Evolutionary conservation across 2,113 vertebrate genomes (phyloP).

Genomic region (Vireo altiloquus): DNA sequence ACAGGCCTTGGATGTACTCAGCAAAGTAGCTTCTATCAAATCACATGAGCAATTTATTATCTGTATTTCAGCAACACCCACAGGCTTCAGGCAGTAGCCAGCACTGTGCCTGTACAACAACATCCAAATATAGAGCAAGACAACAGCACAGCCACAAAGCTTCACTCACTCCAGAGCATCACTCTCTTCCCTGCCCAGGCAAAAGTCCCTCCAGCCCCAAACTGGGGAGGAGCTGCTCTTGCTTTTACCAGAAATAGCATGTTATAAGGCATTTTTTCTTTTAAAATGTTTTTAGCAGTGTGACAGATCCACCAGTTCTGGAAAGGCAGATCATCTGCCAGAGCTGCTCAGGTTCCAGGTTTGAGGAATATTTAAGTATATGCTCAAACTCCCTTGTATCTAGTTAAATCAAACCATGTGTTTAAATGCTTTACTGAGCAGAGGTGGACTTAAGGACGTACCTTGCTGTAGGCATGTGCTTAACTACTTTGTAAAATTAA

Average conservation of each 20-base stretch:
- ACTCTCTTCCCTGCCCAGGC: background rate
- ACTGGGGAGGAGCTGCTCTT: background rate
- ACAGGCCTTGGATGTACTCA: background rate
- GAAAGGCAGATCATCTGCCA: background rate
- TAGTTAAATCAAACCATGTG: background rate
- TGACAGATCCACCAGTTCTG: background rate
- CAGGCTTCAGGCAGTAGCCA: background rate
- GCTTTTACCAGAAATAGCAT: background rate
- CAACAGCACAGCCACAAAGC: background rate
- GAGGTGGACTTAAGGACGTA: conserved; percentile 21
- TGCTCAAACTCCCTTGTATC: background rate
- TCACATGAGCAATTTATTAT: background rate
- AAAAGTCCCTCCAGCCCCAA: background rate
- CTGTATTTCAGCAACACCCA: conserved; percentile 21
- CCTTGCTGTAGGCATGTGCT: background rate
- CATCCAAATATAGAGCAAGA: background rate
- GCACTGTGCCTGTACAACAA: background rate
- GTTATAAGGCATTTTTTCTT: background rate
- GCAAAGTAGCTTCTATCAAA: background rate
- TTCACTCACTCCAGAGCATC: background rate
- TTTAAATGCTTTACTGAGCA: background rate
- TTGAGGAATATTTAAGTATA: background rate
- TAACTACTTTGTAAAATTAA: conserved; percentile 13
- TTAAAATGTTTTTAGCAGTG: background rate
- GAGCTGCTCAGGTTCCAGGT: background rate